phyloP scores from a whole-genome alignment of 2,113 vertebrate genomes.

The Chloroceryle aenea region DNA sequence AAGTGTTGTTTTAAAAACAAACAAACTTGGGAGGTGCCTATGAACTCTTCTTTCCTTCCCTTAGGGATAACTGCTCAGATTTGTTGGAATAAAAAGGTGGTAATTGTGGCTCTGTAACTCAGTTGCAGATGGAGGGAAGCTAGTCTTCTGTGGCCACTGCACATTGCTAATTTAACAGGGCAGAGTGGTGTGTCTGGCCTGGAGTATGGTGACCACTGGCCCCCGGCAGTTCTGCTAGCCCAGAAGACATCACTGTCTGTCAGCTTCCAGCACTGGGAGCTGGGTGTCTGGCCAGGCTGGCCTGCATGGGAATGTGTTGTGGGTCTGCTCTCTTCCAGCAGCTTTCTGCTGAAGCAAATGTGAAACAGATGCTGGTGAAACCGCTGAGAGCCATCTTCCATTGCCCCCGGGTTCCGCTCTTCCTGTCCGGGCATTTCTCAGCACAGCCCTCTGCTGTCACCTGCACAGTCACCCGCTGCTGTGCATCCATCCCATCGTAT shows the following conservation, averaged over 20 bases:
- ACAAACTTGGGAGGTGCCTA: not conserved
- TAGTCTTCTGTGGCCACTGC: not conserved
- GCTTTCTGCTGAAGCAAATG: not conserved
- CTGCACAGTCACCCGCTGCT: not conserved
- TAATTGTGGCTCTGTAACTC: not conserved
- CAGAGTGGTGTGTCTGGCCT: not conserved
- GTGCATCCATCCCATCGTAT: not conserved
- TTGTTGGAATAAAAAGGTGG: not conserved
- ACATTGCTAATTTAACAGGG: not conserved
- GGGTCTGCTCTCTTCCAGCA: not conserved
- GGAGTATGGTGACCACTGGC: not conserved
- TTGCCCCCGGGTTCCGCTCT: not conserved
- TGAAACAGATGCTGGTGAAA: not conserved
- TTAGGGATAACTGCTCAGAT: not conserved
- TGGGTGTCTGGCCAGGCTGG: not conserved
- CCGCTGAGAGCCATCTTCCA: not conserved
- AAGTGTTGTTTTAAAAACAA: not conserved
- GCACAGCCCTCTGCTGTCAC: not conserved
- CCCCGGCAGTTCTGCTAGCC: not conserved
- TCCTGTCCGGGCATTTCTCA: not conserved
- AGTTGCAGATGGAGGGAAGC: not conserved
- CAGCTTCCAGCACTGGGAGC: not conserved
- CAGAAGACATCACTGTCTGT: not conserved
- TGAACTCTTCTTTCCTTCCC: not conserved
- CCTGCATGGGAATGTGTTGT: not conserved